A percentile compares a stretch with the other conserved stretches of the same genome.
Conservation (phyloP, 2,113 vertebrate species). For the Lamprologus tigripictilis region DNA sequence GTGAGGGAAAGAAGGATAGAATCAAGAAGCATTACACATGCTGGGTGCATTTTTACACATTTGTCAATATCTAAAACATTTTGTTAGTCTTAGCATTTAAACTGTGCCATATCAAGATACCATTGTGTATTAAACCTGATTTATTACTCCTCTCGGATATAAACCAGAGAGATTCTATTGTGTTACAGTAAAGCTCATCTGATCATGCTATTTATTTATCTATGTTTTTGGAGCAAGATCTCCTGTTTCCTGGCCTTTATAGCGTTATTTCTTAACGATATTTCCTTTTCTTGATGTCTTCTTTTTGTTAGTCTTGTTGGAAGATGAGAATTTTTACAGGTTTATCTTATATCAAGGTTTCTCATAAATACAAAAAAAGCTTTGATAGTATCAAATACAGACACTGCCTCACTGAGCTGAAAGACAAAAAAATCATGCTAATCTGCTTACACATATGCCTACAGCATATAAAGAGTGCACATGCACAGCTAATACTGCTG, state of each 20-base stretch:
- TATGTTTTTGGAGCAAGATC: constrained; percentile 26
- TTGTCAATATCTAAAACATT: neutral
- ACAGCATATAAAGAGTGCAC: neutral
- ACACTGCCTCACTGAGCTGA: constrained; percentile 12
- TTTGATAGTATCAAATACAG: constrained; percentile 60
- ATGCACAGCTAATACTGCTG: neutral
- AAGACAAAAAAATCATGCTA: neutral
- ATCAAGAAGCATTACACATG: neutral
- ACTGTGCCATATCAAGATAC: neutral
- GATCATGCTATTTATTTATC: neutral
- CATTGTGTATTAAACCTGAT: neutral
- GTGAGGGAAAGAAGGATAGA: neutral
- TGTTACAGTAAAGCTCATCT: constrained; percentile 59
- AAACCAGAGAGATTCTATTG: constrained; percentile 2
- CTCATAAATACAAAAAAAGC: constrained; percentile 62
- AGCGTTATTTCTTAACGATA: neutral
- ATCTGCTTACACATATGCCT: neutral
- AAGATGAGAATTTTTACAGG: constrained; percentile 61
- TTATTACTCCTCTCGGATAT: neutral
- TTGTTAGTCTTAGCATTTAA: neutral
- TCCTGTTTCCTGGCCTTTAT: neutral
- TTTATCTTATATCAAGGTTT: constrained; percentile 61
- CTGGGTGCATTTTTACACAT: neutral
- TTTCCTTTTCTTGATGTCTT: constrained; percentile 16
- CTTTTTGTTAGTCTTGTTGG: constrained; percentile 58